Conservation (phyloP, 2,888 invertebrate genomes). For the Chrysotoxum bicinctum region DNA sequence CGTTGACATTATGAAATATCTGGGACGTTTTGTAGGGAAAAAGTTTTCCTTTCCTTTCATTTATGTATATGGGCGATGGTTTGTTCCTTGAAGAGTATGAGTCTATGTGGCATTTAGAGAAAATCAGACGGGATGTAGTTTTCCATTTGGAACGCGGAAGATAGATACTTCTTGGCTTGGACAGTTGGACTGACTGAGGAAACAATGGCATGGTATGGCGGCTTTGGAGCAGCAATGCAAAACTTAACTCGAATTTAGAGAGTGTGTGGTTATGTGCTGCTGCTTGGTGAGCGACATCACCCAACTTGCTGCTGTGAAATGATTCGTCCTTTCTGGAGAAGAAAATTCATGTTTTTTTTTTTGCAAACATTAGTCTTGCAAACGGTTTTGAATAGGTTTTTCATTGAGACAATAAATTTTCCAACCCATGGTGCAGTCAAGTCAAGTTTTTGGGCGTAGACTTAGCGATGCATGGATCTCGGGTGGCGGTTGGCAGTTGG, state of each 20-base stretch:
- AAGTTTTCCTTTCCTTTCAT: constrained; percentile 53
- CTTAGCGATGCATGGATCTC: background rate
- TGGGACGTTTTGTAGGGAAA: constrained; percentile 63
- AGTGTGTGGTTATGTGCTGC: constrained; percentile 46
- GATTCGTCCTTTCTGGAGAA: constrained; percentile 39
- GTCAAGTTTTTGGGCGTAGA: constrained; percentile 45
- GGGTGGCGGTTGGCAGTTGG: background rate
- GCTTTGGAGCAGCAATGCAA: background rate
- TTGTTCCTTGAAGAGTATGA: constrained; percentile 28
- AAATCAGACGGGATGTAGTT: constrained; percentile 29
- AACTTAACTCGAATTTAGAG: constrained; percentile 4
- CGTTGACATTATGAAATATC: constrained; percentile 73
- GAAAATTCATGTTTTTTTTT: constrained; percentile 51
- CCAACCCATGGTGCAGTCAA: constrained; percentile 6
- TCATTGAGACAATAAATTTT: constrained; percentile 64
- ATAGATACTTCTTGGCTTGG: constrained; percentile 46
- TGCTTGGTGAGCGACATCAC: constrained; percentile 63
- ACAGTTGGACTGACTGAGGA: constrained; percentile 42
- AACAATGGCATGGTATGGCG: constrained; percentile 4
- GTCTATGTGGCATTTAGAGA: constrained; percentile 1
- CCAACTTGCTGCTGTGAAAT: constrained; percentile 52
- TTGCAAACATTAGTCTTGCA: constrained; percentile 65
- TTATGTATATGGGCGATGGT: background rate
- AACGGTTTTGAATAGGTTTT: constrained; percentile 66
- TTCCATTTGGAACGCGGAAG: constrained; percentile 55